Base-by-base conservation (phyloP, 2,113 vertebrate genomes). In the Vombatus ursinus region DNA sequence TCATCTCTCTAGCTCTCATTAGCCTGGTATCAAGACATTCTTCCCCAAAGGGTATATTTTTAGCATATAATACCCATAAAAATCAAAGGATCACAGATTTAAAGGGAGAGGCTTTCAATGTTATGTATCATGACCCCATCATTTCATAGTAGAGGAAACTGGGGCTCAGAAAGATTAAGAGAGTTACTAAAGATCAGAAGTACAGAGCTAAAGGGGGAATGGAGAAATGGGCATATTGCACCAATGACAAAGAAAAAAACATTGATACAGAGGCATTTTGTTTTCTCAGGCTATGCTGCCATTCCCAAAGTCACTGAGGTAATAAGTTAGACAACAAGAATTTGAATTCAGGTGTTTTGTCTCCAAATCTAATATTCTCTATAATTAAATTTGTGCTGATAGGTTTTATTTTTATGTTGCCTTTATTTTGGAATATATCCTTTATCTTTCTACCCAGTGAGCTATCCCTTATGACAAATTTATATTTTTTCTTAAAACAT, bases 41-140 rank as follows among this genome's bases (percentile, higher is more conserved):
- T 94, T 93, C 68, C 95, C 2, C 25, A 68, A 92, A 31, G 37
- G 1, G 9, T 53, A n/a, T 94, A 47, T 50, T 52, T 95, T 96
- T 93, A 95, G n/a, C 14, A 52, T 14, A 77, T 8, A 89, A 0
- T 24, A 3, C 49, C n/a, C 50, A 8, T n/a, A 90, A 28, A 49
- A 96, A n/a, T 19, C 12, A 77, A 19, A 77, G 31, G 1, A n/a
- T n/a, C 31, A 77, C n/a, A n/a, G 14, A 77, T 77, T 77, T 77
- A n/a, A 4, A n/a, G 68, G 37, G n/a, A 77, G 5, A 19, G 19
- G 16, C 1, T n/a, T n/a, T 77, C n/a, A 14, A 77, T 8, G 37
- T 77, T n/a, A 77, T n/a, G 16, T 19, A n/a, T 77, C n/a, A 77
- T 22, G 37, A 2, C 12, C 16, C 37, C 37, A n/a, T n/a, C 61